Evolutionary conservation across 2,888 invertebrate species (phyloP), one percentile per base, ranked within the genome.

Genomic region (Exephanes ischioxanthus): DNA sequence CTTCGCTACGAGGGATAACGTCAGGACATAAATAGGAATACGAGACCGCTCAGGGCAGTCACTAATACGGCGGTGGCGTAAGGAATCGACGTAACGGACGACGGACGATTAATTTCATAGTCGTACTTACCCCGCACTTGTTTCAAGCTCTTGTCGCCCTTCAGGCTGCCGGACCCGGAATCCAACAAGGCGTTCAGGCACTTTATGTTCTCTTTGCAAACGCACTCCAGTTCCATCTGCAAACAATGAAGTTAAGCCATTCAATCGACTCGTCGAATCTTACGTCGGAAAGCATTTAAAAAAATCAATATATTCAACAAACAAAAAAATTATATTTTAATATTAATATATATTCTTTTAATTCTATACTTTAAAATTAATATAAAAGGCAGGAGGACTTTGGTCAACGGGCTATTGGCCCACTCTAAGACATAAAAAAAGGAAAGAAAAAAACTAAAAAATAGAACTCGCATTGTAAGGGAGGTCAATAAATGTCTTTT

Each of bases 191-290:
- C 95, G 92, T 96, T 96, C 94, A 98, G 95, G 91, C 97, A 96
- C 92, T 96, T 96, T 92, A 98, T 96, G 94, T 98, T 98, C 92
- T 98, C 97, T 90, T 97, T 96, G 95, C 98, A 98, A 84, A 97
- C 97, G 86, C 96, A 96, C 93, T 97, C 95, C 92, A 98, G 95
- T 95, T 98, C 98, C 94, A 96, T 96, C 98, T 98, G 94, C 88
- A 94, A 48, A 94, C 92, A 89, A 90, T 87, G 86, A 76, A 85
- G 70, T 22, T 55, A 80, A n/a, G 55, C 51, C 61, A 45, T 37
- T 78, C 75, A 66, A 80, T 61, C 81, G 26, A 33, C 63, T 6
- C 19, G 26, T 30, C 7, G 22, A n/a, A 19, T 22, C 14, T 6
- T 22, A 14, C 9, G 26, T 22, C 5, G 14, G 9, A 61, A 6